Conservation (phyloP, 2,888 invertebrate species). For the Habrosyne pyritoides region DNA sequence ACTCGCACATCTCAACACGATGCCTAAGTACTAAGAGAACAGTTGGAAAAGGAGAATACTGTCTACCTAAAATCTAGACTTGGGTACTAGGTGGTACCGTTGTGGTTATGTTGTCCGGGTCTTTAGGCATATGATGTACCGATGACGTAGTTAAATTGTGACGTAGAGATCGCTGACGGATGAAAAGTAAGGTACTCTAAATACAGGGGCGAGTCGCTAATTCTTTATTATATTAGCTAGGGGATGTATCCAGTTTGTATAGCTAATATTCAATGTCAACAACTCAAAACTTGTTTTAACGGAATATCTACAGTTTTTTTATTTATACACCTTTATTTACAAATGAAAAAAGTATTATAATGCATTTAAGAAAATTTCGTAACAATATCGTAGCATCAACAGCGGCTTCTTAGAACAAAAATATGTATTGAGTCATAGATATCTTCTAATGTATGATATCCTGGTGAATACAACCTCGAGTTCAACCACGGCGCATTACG, state of each 20-base stretch:
- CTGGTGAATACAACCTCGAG: slow-evolving; percentile 48
- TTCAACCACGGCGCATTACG: slow-evolving; percentile 50
- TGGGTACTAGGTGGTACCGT: slow-evolving; percentile 13
- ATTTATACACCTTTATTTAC: no score
- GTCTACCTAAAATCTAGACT: slow-evolving; percentile 29
- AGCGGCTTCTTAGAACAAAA: not conserved
- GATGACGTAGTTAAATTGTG: not conserved
- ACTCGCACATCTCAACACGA: slow-evolving; percentile 14
- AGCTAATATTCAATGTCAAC: no score
- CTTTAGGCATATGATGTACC: slow-evolving; percentile 27
- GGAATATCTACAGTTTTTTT: no score
- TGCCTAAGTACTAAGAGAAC: slow-evolving; percentile 42
- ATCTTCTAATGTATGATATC: slow-evolving; percentile 26
- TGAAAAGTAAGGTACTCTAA: no score
- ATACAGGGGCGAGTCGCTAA: no score
- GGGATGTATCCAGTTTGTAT: no score
- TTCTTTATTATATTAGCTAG: no score
- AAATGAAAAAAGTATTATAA: no score
- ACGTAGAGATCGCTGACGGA: no score
- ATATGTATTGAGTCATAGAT: slow-evolving; percentile 3
- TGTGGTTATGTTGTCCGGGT: slow-evolving; percentile 37
- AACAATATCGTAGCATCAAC: not conserved
- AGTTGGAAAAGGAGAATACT: slow-evolving; percentile 25
- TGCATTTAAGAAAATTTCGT: not conserved
- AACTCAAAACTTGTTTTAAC: no score